Conservation (phyloP, 2,113 vertebrate genomes). For the Eolophus roseicapilla region DNA sequence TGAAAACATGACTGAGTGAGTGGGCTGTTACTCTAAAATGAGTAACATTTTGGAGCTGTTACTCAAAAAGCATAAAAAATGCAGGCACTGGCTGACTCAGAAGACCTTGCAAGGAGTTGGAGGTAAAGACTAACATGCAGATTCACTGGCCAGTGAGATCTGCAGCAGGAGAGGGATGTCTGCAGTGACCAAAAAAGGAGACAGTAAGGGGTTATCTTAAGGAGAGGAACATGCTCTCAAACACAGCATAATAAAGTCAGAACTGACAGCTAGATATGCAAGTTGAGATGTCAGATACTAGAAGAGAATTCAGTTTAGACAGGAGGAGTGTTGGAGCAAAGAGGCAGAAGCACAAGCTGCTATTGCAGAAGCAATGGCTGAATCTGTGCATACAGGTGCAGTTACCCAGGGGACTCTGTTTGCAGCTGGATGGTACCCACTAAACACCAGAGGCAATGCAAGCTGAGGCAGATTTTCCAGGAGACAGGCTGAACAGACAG, state of each 20-base stretch:
- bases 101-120: not conserved
- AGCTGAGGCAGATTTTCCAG: not conserved
- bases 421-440: not conserved
- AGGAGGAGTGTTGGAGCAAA: not conserved
- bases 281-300: not conserved
- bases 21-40: not conserved
- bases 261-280: not conserved
- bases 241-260: not conserved
- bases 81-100: not conserved
- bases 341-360: not conserved
- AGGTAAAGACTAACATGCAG: not conserved
- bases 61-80: not conserved
- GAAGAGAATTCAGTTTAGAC: not conserved
- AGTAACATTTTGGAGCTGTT: not conserved
- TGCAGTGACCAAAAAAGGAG: not conserved
- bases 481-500: not conserved
- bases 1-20: not conserved
- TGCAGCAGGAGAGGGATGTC: not conserved
- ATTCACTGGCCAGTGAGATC: not conserved
- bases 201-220: not conserved
- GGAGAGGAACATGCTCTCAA: not conserved
- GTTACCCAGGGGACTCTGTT: not conserved
- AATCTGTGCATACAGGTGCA: not conserved
- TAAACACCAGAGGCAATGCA: not conserved
- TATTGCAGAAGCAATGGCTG: not conserved